Evolutionary conservation across 1,140 invertebrate species (phyloP).

Genomic region (Drosophila azteca): DNA sequence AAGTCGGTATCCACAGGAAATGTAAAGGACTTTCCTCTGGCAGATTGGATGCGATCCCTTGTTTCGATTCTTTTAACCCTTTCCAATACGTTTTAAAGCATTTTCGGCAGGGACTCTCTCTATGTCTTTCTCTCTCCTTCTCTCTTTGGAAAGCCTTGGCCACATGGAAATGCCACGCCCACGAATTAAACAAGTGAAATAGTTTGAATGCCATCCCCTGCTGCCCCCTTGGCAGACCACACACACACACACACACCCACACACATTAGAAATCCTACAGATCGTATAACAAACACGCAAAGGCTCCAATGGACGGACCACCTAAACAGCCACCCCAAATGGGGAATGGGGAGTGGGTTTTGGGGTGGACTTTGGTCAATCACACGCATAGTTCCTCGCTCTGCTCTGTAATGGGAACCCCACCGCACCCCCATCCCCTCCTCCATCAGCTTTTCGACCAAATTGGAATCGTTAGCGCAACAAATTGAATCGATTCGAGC

Average conservation of each 20-base stretch:
- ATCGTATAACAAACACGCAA: slow-evolving; percentile 50
- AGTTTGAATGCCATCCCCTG: slow-evolving; percentile 33
- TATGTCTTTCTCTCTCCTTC: no score
- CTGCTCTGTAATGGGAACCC: neutral
- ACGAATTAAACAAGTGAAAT: slow-evolving; percentile 46
- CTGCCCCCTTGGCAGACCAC: no score
- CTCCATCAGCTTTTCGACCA: slow-evolving; percentile 23
- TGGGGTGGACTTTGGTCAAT: slow-evolving; percentile 15
- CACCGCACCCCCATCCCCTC: neutral
- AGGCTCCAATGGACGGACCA: slow-evolving; percentile 3
- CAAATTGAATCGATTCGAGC: slow-evolving; percentile 73
- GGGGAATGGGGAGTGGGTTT: neutral
- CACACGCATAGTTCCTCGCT: slow-evolving; percentile 12
- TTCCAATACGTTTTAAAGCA: no score
- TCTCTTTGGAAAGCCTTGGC: neutral
- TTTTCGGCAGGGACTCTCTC: no score
- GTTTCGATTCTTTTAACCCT: no score
- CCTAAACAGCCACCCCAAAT: neutral
- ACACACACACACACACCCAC: slow-evolving; percentile 2
- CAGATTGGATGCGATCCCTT: neutral
- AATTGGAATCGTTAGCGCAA: slow-evolving; percentile 65
- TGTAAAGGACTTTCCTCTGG: slow-evolving; percentile 11
- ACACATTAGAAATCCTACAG: slow-evolving; percentile 57
- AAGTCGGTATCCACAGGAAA: slow-evolving; percentile 1
- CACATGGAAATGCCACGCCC: slow-evolving; percentile 17